These are phyloP conservation scores for Trachelus troglodyta DNA, from an alignment of 2,888 invertebrate species.

Conservation along the genomic window DNA sequence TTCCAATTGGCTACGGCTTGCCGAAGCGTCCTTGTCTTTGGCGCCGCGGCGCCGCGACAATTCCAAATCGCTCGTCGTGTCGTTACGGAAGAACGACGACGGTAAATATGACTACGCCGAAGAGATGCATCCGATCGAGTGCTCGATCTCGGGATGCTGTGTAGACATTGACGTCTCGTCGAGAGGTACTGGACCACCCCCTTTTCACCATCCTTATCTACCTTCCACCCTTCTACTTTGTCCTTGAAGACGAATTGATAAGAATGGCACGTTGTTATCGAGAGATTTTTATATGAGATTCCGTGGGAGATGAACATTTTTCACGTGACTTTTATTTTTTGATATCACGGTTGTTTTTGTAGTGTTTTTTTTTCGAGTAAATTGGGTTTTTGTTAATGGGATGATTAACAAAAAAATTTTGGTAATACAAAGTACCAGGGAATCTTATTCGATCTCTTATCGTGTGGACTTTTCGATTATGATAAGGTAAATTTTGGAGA, in stretches of 20 bases:
- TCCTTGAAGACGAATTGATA: background rate
- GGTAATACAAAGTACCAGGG: accelerated
- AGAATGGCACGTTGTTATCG: background rate
- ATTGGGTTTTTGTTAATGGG: background rate
- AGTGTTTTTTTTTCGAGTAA: background rate
- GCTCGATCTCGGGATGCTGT: background rate
- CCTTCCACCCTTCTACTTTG: background rate
- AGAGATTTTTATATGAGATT: background rate
- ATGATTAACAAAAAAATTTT: background rate
- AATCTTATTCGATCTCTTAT: background rate
- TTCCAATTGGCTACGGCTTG: background rate
- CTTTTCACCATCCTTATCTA: too few relatives aligned
- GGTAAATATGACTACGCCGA: background rate
- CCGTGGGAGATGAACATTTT: background rate
- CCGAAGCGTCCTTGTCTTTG: background rate
- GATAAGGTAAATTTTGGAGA: background rate
- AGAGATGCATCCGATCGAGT: background rate
- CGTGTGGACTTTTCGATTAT: background rate
- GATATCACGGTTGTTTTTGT: background rate
- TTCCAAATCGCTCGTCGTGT: background rate
- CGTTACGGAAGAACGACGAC: background rate
- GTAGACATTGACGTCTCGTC: background rate
- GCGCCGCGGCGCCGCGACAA: background rate
- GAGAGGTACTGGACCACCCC: background rate
- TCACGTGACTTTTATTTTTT: background rate